These are phyloP conservation scores for Acrossocheilus wenchowensis DNA, from an alignment of 2,797 vertebrate genomes.

Conservation along the genomic window DNA sequence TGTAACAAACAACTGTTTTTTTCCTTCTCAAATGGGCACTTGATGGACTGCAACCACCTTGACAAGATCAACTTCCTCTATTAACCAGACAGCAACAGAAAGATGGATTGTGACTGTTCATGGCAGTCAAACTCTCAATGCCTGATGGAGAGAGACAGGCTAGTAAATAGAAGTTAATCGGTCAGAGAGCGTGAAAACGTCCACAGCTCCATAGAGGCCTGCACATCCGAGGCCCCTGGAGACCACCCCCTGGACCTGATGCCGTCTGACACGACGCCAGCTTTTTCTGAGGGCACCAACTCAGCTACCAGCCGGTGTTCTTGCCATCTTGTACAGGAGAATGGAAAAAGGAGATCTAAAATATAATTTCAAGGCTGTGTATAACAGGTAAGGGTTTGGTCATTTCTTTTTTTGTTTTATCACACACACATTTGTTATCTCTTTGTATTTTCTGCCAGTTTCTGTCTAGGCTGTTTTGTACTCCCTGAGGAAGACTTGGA, in stretches of 20 bases:
- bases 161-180: slow-evolving; percentile 78
- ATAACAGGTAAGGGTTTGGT: background rate
- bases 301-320: background rate
- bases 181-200: slow-evolving; percentile 76
- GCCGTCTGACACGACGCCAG: slow-evolving; percentile 22
- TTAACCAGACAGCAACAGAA: slow-evolving; percentile 63
- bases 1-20: background rate
- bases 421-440: background rate
- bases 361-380: slow-evolving; percentile 15
- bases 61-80: slow-evolving; percentile 16
- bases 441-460: slow-evolving; percentile 18
- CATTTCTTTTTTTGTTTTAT: background rate
- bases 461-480: slow-evolving; percentile 26
- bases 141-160: slow-evolving; percentile 75
- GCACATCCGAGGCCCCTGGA: slow-evolving; percentile 12
- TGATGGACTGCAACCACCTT: background rate
- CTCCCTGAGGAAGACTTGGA: slow-evolving; percentile 31
- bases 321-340: background rate
- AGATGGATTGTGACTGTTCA: slow-evolving; percentile 55
- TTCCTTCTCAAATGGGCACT: background rate
- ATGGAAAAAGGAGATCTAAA: background rate
- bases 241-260: slow-evolving; percentile 27
- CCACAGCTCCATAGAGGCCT: slow-evolving; percentile 40
- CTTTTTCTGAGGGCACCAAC: slow-evolving; percentile 14
- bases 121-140: slow-evolving; percentile 68